Evolutionary conservation across 2,797 vertebrate genomes (phyloP), one percentile per base, ranked within the genome.

Genomic region (Alcedo quadribrachys): DNA sequence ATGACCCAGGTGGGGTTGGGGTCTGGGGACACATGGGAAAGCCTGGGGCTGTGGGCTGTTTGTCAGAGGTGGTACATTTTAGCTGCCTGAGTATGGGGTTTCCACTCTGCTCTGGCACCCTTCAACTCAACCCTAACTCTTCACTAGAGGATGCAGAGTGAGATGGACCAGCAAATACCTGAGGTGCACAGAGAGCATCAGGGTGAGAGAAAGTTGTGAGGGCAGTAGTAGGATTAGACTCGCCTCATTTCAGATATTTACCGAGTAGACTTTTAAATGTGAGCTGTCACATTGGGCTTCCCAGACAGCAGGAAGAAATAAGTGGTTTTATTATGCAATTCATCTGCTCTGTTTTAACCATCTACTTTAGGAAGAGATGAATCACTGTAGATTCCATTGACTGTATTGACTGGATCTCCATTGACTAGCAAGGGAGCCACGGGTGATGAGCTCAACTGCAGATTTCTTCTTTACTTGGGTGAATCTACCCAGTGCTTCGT

Each of bases 331-430:
- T 94, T 62, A 85, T 75, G 76, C 84, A 87, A n/a, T 89, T 95
- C 57, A n/a, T 92, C 86, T 78, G 69, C 46, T 89, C 58, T 76
- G 75, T 33, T 92, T 88, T 78, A 85, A 71, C 79, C 55, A 45
- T 87, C 85, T 89, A 27, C 73, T 94, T 95, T 27, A 92, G 55
- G 87, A 82, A 83, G 73, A 94, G 73, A 60, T 63, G 66, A 89
- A 92, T 91, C 89, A 62, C 90, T 1, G 1, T 62, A 46, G 76
- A 51, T 27, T 85, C 81, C 60, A 89, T 81, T 5, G 58, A 58
- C 66, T 58, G 27, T 89, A 94, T 91, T 95, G 95, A 89, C 90
- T 68, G 78, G n/a, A 30, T 87, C 57, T 81, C 73, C 73, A 58
- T 8, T 91, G 79, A 66, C 65, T 55, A 6, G 2, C 10, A 12